Base-by-base conservation (phyloP, 1,140 invertebrate genomes). In the Neodiprion pinetum region DNA sequence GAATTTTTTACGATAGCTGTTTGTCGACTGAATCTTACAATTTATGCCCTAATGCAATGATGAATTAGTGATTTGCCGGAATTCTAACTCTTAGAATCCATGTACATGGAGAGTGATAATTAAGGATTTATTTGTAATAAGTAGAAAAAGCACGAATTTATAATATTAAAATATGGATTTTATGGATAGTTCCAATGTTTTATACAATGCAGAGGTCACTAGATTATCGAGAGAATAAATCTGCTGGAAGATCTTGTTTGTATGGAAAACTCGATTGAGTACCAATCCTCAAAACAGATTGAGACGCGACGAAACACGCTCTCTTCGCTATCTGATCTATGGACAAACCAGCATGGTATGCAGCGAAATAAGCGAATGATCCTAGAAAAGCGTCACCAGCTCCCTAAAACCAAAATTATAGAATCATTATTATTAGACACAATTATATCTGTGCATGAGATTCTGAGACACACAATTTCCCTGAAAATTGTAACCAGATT, bases 381-480 rank as follows among this genome's bases (percentile, higher is more conserved):
- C 97, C 97, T 73, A 98, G 91, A 89, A 98, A 98, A 40, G 95
- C 94, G 90, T 99, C 97, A 7, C 97, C 97, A 73, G 97, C 97
- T 48, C 96, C 96, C 95, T 95, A 84, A 78, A 90, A 90, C 77
- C 78, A 83, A 81, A 81, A 71, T 76, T 69, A 72, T 48, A 70
- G 53, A 9, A 17, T 9, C 17, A 65, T 74, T 1, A 53, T 10
- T 53, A 53, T 53, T 14, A 70, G 12, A 40, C 9, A 75, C 1
- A 75, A 21, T 17, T 49, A 12, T 40, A 48, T 71, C 23, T 70
- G 7, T 72, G 9, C 68, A 48, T 12, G 17, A 21, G 17, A 21
- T 21, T 21, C 17, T 21, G 0, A 21, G 17, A 21, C 17, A 21
- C 17, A 21, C 17, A 28, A 70, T 11, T 48, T 65, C 67, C 71